Evolutionary conservation across 2,888 invertebrate genomes (phyloP).

Genomic region (Cataglyphis cursor): DNA sequence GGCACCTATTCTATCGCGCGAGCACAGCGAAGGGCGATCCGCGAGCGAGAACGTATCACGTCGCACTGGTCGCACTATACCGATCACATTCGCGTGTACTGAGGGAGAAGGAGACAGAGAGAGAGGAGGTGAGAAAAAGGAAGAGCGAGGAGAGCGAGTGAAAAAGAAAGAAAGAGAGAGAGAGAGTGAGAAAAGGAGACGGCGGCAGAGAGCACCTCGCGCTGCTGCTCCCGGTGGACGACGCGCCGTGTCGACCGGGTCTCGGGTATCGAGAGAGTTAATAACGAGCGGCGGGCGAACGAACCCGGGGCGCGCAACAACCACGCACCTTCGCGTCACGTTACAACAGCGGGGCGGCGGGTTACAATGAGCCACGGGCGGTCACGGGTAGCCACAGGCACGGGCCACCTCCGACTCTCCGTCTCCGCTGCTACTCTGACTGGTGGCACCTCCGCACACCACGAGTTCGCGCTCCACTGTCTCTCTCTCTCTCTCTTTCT

Average conservation of each 20-base stretch:
- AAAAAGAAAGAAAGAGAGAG: background rate
- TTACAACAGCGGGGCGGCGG: conserved; percentile 66
- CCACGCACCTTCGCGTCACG: conserved; percentile 78
- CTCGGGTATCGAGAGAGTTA: conserved; percentile 64
- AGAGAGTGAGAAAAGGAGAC: background rate
- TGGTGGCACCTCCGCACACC: conserved; percentile 76
- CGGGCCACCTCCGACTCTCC: conserved; percentile 75
- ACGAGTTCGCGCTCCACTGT: conserved; percentile 64
- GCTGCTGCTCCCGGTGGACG: conserved; percentile 49
- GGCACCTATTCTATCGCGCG: conserved; percentile 43
- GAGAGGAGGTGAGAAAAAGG: background rate
- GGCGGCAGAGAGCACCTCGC: conserved; percentile 27
- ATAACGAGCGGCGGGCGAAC: conserved; percentile 35
- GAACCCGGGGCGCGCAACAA: conserved; percentile 26
- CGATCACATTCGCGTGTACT: conserved; percentile 46
- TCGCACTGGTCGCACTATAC: conserved; percentile 65
- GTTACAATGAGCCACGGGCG: conserved; percentile 75
- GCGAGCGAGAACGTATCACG: conserved; percentile 62
- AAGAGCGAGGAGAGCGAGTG: background rate
- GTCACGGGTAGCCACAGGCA: conserved; percentile 73
- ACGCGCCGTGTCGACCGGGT: conserved; percentile 56
- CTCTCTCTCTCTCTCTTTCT: background rate
- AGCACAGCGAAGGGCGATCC: conserved; percentile 55
- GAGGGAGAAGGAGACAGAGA: conserved; percentile 6
- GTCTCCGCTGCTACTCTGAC: conserved; percentile 71